Conservation (phyloP, 1,140 invertebrate species). For the Lucilia cuprina region DNA sequence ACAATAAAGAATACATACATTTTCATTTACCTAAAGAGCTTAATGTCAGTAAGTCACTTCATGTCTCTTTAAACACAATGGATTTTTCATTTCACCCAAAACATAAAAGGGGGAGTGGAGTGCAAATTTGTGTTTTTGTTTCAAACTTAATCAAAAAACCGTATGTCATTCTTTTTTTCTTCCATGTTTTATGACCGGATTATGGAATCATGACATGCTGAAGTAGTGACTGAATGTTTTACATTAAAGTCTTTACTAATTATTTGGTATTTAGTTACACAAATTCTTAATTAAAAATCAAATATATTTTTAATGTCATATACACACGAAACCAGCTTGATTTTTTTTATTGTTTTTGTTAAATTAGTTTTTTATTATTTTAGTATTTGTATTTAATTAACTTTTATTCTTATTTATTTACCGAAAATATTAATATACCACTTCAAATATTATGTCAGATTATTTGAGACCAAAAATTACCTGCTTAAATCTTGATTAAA, state of each 20-base stretch:
- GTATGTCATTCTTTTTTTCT: background rate
- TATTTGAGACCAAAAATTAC: background rate
- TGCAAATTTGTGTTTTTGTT: constrained; percentile 8
- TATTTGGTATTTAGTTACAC: constrained; percentile 2
- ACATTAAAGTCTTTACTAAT: background rate
- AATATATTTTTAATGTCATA: background rate
- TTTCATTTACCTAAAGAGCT: background rate
- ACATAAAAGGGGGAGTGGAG: background rate
- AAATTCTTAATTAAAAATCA: background rate
- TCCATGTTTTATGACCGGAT: background rate
- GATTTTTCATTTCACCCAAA: background rate
- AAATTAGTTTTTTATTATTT: background rate
- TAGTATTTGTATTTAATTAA: too few relatives aligned
- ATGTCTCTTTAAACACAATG: background rate
- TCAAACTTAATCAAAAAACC: constrained; percentile 8
- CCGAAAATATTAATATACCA: background rate
- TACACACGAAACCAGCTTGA: background rate
- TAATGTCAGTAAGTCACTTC: constrained; percentile 17
- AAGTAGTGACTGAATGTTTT: background rate
- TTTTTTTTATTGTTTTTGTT: background rate
- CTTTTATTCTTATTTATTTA: too few relatives aligned
- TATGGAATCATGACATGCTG: background rate
- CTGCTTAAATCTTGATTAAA: constrained; percentile 7
- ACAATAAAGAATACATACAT: background rate
- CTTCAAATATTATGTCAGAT: background rate